Evolutionary conservation across 2,888 invertebrate genomes (phyloP), one percentile per base, ranked within the genome.

Genomic region (Brachylomia viminalis): DNA sequence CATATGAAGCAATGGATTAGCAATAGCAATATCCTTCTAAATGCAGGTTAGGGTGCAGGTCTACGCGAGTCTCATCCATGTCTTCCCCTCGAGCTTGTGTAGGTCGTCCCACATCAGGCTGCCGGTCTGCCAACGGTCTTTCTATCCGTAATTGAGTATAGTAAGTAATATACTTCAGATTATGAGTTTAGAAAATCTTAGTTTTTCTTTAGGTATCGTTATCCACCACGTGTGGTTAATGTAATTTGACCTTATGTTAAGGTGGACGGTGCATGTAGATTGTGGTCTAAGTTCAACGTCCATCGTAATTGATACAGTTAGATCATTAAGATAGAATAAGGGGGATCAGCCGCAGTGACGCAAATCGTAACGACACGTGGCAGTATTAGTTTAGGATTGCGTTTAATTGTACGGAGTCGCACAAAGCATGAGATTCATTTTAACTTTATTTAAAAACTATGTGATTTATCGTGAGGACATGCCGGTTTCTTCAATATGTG

Each of bases 281-380:
- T 61, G 49, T 42, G 3, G 75, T 45, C 20, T 23, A 23, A 38
- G 49, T 49, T 73, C 38, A 27, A 49, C 38, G 13, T 17, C 54
- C 20, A 45, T 56, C 17, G n/a, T 56, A 33, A 72, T 72, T 72
- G 72, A 56, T 56, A 45, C 17, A 71, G 5, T 17, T 17, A 59
- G 59, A 74, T 74, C 30, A 74, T 59, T 49, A 59, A 30, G 74
- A 73, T n/a, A 59, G 74, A 47, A 49, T 74, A 42, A 74, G 15
- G 2, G 7, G 59, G 30, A 10, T 58, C 2, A 47, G 17, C 47
- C 15, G 15, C 38, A 30, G 59, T 74, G 47, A 75, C 38, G 38
- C 10, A n/a, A 49, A 49, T 49, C 42, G 47, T 10, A 33, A 49
- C 33, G 47, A 49, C 47, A 71, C 6, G 27, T 49, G 45, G 30